Conservation (phyloP, 2,888 invertebrate species). For the Tinea semifulvella region DNA sequence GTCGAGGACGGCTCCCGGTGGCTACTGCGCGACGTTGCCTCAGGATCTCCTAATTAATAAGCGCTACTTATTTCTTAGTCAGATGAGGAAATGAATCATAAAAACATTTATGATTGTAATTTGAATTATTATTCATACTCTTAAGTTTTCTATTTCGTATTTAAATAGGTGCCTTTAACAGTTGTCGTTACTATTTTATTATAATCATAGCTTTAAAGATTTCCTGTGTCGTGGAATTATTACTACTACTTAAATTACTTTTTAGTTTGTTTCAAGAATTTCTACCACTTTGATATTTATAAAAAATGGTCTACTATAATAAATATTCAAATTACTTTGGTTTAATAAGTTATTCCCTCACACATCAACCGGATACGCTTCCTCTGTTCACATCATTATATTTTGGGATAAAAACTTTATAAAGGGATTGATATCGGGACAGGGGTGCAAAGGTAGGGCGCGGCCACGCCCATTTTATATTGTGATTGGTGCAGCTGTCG, state of each 20-base stretch:
- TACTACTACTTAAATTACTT: no score
- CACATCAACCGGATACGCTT: constrained; percentile 11
- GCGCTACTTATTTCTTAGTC: constrained; percentile 21
- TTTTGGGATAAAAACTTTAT: constrained; percentile 56
- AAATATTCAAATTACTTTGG: no score
- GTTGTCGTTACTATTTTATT: no score
- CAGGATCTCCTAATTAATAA: constrained; percentile 51
- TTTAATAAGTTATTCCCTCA: no score
- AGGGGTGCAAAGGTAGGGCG: constrained; percentile 14
- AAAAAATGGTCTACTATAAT: no score
- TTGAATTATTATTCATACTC: no score
- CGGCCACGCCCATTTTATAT: constrained; percentile 52
- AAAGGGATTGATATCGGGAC: constrained; percentile 47
- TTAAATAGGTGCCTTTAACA: no score
- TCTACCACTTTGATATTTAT: no score
- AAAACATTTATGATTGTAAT: constrained; percentile 2
- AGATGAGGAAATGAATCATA: constrained; percentile 5
- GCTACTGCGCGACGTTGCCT: constrained; percentile 47
- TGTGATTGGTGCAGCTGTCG: constrained; percentile 67
- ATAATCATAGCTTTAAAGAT: no score
- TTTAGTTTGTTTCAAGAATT: no score
- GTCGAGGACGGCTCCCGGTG: constrained; percentile 54
- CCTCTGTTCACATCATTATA: constrained; percentile 10
- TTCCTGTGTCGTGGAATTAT: no score
- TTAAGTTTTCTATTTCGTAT: no score